Evolutionary conservation across 2,888 invertebrate species (phyloP).

Genomic region (Drosophila paramelanica): DNA sequence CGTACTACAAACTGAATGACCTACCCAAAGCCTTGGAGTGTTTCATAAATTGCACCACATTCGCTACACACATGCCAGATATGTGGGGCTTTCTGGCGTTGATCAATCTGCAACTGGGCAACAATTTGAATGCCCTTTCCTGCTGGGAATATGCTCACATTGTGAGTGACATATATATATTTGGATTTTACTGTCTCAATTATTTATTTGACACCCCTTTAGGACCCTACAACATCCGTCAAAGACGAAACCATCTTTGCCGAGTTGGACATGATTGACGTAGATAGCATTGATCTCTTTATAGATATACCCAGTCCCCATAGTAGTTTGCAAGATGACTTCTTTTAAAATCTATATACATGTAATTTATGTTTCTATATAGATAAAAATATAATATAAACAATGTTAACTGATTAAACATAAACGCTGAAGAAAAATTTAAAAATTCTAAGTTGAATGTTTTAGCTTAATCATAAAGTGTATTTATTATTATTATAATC

Average conservation of each 20-base stretch:
- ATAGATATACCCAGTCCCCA: constrained; percentile 50
- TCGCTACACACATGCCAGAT: constrained; percentile 65
- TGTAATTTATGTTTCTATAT: background rate
- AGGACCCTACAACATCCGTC: constrained; percentile 57
- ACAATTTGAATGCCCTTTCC: constrained; percentile 70
- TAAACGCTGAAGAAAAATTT: too few species aligned
- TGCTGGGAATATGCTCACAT: constrained; percentile 80
- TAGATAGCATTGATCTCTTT: constrained; percentile 62
- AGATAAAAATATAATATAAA: too few species aligned
- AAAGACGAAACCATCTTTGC: constrained; percentile 57
- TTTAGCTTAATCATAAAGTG: too few species aligned
- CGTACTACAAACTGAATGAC: constrained; percentile 53
- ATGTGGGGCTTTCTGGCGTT: constrained; percentile 77
- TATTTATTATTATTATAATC: too few species aligned
- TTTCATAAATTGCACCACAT: constrained; percentile 63
- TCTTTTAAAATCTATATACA: background rate
- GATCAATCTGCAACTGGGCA: constrained; percentile 65
- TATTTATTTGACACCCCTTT: background rate
- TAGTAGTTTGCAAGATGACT: background rate
- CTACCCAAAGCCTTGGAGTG: constrained; percentile 47
- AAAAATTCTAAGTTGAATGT: too few species aligned
- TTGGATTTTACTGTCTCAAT: too few species aligned
- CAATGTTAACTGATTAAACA: too few species aligned
- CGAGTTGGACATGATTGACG: constrained; percentile 67
- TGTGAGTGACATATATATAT: constrained; percentile 39